Evolutionary conservation across 2,797 vertebrate genomes (phyloP), one percentile per base, ranked within the genome.

Genomic region (Lacerta viridis): DNA sequence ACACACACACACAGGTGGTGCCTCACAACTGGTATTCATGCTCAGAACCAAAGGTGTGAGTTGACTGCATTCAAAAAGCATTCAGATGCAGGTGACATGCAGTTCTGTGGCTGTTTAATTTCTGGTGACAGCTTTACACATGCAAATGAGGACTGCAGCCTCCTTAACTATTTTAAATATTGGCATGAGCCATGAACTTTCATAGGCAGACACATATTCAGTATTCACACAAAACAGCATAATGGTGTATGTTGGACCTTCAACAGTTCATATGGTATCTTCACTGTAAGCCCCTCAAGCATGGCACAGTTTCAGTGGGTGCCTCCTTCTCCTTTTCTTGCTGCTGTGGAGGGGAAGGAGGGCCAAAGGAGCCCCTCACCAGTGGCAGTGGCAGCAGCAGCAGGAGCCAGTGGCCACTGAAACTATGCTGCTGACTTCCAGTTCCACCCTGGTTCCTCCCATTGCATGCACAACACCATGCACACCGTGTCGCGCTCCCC

Each of bases 401-500:
- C 46, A 50, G 50, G 0, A 15, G 50, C 0, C 50, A 55, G 50
- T 55, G 50, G 13, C 50, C 46, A 55, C 50, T 55, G 50, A 55
- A 55, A 15, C 50, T 15, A 55, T 55, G 50, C 50, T 55, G 50
- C 50, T 55, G 50, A 55, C 50, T 4, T 50, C 13, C 50, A 55
- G 50, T 13, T 55, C 50, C 50, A 55, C 13, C 50, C 50, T 0
- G 1, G 50, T 13, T 55, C 50, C 50, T 55, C 50, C 50, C 50
- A 55, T 55, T 55, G 50, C 50, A 55, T 0, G 50, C 13, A 55
- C 13, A 55, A 55, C 13, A 55, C 50, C 50, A 0, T 15, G 50
- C 0, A 1, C 3, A 55, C 15, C 15, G 15, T 55, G 13, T 15
- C 9, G 2, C 9, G 2, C 9, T 9, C 3, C 50, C 50, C 50